Evolutionary conservation across 2,113 vertebrate genomes (phyloP).

Genomic region (Numenius arquata): DNA sequence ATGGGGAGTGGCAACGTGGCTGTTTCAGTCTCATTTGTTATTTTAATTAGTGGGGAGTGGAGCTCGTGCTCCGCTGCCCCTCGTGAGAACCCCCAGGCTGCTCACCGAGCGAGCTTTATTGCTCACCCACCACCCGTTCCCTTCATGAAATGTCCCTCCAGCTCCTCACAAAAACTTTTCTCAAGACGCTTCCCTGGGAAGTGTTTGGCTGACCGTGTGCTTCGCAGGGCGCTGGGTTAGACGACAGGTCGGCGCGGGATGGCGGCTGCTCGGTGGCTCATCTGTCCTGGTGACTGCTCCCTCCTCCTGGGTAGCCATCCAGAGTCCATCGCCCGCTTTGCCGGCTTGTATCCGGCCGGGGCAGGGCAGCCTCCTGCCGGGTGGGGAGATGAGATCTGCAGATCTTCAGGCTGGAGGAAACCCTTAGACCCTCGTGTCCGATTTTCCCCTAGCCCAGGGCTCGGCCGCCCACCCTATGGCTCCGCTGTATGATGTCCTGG

Average conservation of each 20-base stretch:
- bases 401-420: not conserved
- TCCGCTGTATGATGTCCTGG: not conserved
- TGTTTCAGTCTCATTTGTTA: not conserved
- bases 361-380: not conserved
- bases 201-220: not conserved
- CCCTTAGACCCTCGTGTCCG: accelerated
- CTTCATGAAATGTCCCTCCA: not conserved
- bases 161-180: not conserved
- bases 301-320: not conserved
- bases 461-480: not conserved
- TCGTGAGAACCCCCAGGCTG: not conserved
- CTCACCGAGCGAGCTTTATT: not conserved
- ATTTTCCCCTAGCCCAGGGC: not conserved
- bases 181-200: not conserved
- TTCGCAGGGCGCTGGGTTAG: not conserved
- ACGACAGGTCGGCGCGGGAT: not conserved
- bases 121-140: not conserved
- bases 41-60: not conserved
- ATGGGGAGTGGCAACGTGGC: not conserved
- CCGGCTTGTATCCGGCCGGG: not conserved
- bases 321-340: not conserved
- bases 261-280: not conserved
- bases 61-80: not conserved
- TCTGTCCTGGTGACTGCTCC: not conserved
- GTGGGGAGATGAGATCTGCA: not conserved